phyloP scores from a whole-genome alignment of 2,888 invertebrate species.

The Formica aserva region DNA sequence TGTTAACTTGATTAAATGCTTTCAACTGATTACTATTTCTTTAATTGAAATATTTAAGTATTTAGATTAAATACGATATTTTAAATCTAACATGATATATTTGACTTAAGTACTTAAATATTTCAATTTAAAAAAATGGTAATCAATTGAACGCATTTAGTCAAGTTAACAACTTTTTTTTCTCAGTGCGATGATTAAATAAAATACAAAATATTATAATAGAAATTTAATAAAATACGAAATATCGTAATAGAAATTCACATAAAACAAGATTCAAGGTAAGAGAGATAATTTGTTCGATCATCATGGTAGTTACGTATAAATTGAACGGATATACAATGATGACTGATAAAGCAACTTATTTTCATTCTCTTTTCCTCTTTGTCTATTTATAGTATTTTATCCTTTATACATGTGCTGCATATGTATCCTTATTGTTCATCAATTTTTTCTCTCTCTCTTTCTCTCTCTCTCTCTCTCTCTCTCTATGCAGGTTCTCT shows the following conservation, averaged over 20 bases:
- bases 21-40: no score
- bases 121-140: no score
- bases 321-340: slow-evolving; percentile 15
- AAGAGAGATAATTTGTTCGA: slow-evolving; percentile 4
- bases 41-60: no score
- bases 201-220: background rate
- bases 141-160: no score
- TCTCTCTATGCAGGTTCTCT: background rate
- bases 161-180: no score
- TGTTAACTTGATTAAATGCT: no score
- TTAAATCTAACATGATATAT: no score
- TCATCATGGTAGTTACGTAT: slow-evolving; percentile 12
- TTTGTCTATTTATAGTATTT: background rate
- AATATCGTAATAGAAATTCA: slow-evolving; percentile 6
- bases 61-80: no score
- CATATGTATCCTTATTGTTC: background rate
- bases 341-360: slow-evolving; percentile 27
- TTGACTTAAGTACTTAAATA: no score
- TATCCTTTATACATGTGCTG: background rate
- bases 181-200: background rate
- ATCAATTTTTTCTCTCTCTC: background rate
- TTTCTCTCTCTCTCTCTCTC: background rate
- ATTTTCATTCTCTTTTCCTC: background rate
- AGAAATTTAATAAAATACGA: background rate
- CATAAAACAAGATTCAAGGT: slow-evolving; percentile 23